phyloP scores from a whole-genome alignment of 2,888 invertebrate species.

The Vandiemenella viatica region DNA sequence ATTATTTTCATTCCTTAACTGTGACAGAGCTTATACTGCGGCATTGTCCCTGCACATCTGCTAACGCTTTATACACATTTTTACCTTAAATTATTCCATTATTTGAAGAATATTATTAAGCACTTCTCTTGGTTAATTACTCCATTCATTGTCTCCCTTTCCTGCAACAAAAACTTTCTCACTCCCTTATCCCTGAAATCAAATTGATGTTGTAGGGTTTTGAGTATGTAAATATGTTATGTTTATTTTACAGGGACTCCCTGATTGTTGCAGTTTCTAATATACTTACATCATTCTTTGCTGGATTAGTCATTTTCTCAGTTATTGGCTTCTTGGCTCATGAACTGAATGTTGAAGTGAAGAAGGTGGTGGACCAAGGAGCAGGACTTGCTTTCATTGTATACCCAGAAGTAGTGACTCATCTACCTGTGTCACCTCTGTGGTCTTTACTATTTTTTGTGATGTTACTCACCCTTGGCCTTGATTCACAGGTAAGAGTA shows the following conservation, averaged over 20 bases:
- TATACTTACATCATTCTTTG: slow-evolving; percentile 63
- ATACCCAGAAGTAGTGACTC: slow-evolving; percentile 67
- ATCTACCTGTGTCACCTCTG: slow-evolving; percentile 61
- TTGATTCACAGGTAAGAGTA: slow-evolving; percentile 45
- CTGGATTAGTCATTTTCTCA: slow-evolving; percentile 66
- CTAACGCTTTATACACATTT: too few relatives aligned
- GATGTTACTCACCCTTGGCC: slow-evolving; percentile 57
- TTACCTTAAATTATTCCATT: too few relatives aligned
- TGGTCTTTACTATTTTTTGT: slow-evolving; percentile 73
- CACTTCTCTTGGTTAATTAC: too few relatives aligned
- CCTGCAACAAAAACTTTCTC: too few relatives aligned
- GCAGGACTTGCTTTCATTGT: slow-evolving; percentile 71
- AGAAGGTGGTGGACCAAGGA: slow-evolving; percentile 58
- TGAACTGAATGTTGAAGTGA: slow-evolving; percentile 52
- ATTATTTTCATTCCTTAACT: too few relatives aligned
- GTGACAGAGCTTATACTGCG: too few relatives aligned
- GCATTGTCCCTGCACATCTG: too few relatives aligned
- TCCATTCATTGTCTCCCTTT: too few relatives aligned
- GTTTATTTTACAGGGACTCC: slow-evolving; percentile 50
- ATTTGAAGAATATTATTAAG: too few relatives aligned
- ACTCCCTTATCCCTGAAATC: too few relatives aligned
- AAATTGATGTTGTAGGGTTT: too few relatives aligned
- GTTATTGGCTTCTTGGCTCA: slow-evolving; percentile 69
- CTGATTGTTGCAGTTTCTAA: slow-evolving; percentile 62
- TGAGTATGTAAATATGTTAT: too few relatives aligned